Evolutionary conservation across 2,113 vertebrate species (phyloP), one percentile per base, ranked within the genome.

Genomic region (Pelodiscus sinensis): DNA sequence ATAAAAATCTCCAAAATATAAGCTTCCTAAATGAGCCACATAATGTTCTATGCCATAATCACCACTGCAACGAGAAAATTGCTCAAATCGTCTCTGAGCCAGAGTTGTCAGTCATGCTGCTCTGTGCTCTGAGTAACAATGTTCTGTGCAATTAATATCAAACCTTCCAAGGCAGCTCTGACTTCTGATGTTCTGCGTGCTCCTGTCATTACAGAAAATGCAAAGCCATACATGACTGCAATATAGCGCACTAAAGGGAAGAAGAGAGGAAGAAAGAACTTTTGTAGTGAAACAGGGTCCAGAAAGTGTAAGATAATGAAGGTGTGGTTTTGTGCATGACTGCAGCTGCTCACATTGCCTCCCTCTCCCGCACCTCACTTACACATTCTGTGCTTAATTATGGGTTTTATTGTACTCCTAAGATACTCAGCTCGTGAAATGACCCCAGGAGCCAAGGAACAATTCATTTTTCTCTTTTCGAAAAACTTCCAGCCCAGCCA

Each of bases 351-450:
- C 95, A 89, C 96, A 96, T 96, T 91, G 71, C 92, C 86, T 91
- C 58, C 38, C 73, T 82, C 71, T 82, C 77, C 35, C 91, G 80
- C 15, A 62, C 62, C 52, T 25, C 58, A 27, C 58, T 29, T 62
- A 62, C 87, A 6, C 65, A 21, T 71, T 95, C 96, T 95, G 89
- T 94, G 86, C 89, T 97, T 96, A 97, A 96, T 97, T 97, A 96
- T 89, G 92, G 85, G 92, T 97, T 97, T 97, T 96, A 96, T 92
- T 96, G 71, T 84, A 96, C 82, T 94, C 58, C 0, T 96, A 95
- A 95, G 95, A 95, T 97, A 97, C 94, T 97, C 97, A 97, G 87
- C 93, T 93, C 92, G 90, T 84, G 90, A 92, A 93, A 95, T 77
- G 92, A 95, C 89, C 82, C 54, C 84, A 93, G 82, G 50, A 95